These are phyloP conservation scores for Umimayanthus chanpuru DNA, from an alignment of 92 coral and sea anemone species.

Conservation along the genomic window DNA sequence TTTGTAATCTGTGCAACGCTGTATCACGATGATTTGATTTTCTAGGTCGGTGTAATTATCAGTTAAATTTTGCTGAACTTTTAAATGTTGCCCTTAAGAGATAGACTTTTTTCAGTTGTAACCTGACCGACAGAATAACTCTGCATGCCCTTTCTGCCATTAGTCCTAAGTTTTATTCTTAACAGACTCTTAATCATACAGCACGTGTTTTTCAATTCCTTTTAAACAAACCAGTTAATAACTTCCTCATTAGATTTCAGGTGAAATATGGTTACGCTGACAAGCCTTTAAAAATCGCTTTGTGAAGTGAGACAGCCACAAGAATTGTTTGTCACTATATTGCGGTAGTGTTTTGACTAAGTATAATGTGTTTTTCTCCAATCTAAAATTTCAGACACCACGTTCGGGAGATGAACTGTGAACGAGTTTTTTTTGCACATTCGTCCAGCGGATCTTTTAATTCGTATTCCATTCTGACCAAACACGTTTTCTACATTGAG, in stretches of 20 bases:
- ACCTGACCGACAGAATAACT: not conserved
- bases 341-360: conserved; percentile 25
- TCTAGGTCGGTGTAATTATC: not conserved
- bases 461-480: not conserved
- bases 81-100: not conserved
- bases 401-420: not conserved
- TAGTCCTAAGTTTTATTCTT: not conserved
- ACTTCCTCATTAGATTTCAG: conserved; percentile 15
- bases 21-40: not conserved
- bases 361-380: conserved; percentile 1
- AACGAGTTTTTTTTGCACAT: not conserved
- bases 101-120: not conserved
- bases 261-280: not conserved
- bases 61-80: too few species aligned
- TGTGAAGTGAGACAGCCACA: conserved; percentile 11
- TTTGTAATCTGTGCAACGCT: not conserved
- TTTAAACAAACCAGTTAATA: conserved; percentile 17
- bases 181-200: not conserved
- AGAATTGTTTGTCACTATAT: not conserved
- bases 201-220: conserved; percentile 44
- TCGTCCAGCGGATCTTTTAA: conserved; percentile 4
- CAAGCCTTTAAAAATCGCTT: conserved; percentile 11
- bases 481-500: conserved; percentile 5
- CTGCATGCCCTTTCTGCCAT: not conserved
- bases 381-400: conserved; percentile 26